Conservation (phyloP, 1,140 invertebrate species). For the Drosophila pseudoobscura region DNA sequence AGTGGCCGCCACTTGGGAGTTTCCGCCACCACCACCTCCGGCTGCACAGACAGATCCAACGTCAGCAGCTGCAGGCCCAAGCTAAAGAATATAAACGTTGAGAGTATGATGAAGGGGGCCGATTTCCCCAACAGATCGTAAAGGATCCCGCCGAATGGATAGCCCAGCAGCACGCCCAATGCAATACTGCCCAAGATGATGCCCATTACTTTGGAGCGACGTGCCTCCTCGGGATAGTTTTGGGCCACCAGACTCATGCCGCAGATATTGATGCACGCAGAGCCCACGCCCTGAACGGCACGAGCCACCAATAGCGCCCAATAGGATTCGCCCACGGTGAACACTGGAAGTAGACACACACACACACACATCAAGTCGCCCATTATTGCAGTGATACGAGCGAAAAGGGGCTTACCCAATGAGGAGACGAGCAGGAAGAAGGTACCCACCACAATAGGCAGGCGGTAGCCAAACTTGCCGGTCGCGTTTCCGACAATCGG, state of each 20-base stretch:
- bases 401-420: slow-evolving; percentile 86
- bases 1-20: slow-evolving; percentile 85
- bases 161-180: slow-evolving; percentile 90
- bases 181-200: slow-evolving; percentile 91
- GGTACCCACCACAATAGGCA: slow-evolving; percentile 93
- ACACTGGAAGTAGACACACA: slow-evolving; percentile 85
- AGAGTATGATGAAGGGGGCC: slow-evolving; percentile 89
- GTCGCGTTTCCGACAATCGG: slow-evolving; percentile 90
- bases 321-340: slow-evolving; percentile 92
- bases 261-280: slow-evolving; percentile 90
- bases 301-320: slow-evolving; percentile 90
- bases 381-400: background rate
- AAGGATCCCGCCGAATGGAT: slow-evolving; percentile 90
- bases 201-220: slow-evolving; percentile 89
- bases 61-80: slow-evolving; percentile 82
- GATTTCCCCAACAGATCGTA: slow-evolving; percentile 90
- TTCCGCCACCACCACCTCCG: slow-evolving; percentile 59
- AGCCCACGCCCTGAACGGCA: slow-evolving; percentile 93
- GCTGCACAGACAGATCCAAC: slow-evolving; percentile 74
- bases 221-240: slow-evolving; percentile 79
- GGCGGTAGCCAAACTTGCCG: slow-evolving; percentile 88
- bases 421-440: slow-evolving; percentile 91
- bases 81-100: slow-evolving; percentile 85
- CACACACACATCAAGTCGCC: background rate
- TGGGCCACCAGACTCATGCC: slow-evolving; percentile 88